Evolutionary conservation across 2,113 vertebrate species (phyloP).

Genomic region (Oncorhynchus keta): DNA sequence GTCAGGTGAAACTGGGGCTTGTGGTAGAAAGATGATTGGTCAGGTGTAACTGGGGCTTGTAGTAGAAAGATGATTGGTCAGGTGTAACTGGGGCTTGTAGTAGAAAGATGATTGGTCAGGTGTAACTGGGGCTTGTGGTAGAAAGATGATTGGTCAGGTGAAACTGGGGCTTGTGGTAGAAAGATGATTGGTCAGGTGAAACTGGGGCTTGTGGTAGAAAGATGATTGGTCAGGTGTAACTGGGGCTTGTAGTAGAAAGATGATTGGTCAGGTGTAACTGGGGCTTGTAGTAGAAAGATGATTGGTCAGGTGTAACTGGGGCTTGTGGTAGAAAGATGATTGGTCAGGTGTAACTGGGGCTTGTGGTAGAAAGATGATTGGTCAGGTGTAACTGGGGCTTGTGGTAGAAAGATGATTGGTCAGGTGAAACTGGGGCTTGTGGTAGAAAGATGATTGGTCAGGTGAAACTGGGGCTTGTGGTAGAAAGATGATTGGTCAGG

Average conservation of each 20-base stretch:
- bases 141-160: slow-evolving; percentile 16
- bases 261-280: slow-evolving; percentile 1
- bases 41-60: no score
- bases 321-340: slow-evolving; percentile 11
- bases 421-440: no score
- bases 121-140: neutral
- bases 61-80: slow-evolving; percentile 18
- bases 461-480: neutral
- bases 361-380: slow-evolving; percentile 19
- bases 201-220: neutral
- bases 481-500: slow-evolving; percentile 15
- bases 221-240: slow-evolving; percentile 9
- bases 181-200: slow-evolving; percentile 14
- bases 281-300: slow-evolving; percentile 8
- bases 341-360: neutral
- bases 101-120: slow-evolving; percentile 15
- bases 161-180: neutral
- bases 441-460: slow-evolving; percentile 18
- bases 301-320: neutral
- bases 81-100: neutral
- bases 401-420: slow-evolving; percentile 18
- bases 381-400: no score
- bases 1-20: no score
- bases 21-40: slow-evolving; percentile 18
- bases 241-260: slow-evolving; percentile 1